These are phyloP conservation scores for Pteromalus puparum DNA, from an alignment of 1,140 invertebrate species.

Conservation along the genomic window DNA sequence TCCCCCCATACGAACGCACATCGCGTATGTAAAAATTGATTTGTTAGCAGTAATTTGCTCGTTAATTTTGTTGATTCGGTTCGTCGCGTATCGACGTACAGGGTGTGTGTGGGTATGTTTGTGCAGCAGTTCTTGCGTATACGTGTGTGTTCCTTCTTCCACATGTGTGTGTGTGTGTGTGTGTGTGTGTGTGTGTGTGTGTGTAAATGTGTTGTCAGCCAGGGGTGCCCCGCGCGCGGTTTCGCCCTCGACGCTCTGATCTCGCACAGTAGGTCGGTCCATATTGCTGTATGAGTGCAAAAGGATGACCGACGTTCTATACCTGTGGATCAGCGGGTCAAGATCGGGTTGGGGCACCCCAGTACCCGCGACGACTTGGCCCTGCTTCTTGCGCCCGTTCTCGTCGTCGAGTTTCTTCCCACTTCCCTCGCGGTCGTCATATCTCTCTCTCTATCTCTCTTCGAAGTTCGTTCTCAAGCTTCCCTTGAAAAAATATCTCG, in stretches of 20 bases:
- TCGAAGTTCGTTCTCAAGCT: not conserved
- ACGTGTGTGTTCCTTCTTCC: not conserved
- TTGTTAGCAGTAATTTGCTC: not conserved
- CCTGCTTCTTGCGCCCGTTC: slow-evolving; percentile 54
- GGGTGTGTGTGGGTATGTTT: not conserved
- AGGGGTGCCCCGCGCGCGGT: slow-evolving; percentile 33
- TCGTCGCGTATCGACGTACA: not conserved
- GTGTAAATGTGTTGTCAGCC: not conserved
- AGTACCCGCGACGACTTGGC: slow-evolving; percentile 32
- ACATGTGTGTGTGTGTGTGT: not conserved
- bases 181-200: not conserved
- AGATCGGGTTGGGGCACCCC: slow-evolving; percentile 38
- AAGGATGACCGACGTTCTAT: not conserved
- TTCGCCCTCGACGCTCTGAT: slow-evolving; percentile 11
- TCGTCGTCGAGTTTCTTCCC: slow-evolving; percentile 34
- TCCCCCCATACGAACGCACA: not conserved
- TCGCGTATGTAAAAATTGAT: slow-evolving; percentile 17
- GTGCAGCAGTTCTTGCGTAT: not conserved
- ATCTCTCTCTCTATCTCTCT: slow-evolving; percentile 39
- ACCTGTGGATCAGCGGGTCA: not conserved
- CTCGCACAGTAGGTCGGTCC: not conserved
- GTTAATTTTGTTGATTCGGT: not conserved
- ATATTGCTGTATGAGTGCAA: not conserved
- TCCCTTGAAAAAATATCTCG: slow-evolving; percentile 55
- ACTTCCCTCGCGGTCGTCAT: not conserved